Percentiles rank a stretch among this genome's conserved stretches.
Conservation (phyloP, 2,797 vertebrate genomes). For the Dipus sagitta region DNA sequence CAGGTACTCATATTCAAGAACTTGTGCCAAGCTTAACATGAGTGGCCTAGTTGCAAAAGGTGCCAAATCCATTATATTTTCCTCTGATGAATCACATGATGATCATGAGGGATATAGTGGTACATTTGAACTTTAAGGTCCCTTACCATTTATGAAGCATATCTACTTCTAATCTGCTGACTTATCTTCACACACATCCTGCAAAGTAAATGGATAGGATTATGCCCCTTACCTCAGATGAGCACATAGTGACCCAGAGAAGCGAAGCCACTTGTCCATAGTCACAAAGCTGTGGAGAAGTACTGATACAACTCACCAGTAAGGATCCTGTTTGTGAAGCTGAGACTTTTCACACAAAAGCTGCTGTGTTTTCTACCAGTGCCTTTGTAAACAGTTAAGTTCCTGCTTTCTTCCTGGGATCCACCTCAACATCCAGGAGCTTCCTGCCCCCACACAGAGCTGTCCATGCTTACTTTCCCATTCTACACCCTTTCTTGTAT, state of each 20-base stretch:
- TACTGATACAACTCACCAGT: not conserved
- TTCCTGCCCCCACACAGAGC: not conserved
- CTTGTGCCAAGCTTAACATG: not conserved
- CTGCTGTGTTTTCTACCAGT: not conserved
- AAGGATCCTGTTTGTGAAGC: not conserved
- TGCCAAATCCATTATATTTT: not conserved
- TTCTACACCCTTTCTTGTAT: not conserved
- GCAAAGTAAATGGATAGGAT: not conserved
- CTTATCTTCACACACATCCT: not conserved
- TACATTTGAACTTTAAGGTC: not conserved
- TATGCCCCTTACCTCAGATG: not conserved
- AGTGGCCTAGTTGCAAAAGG: not conserved
- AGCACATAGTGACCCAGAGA: not conserved
- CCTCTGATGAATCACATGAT: slow-evolving; percentile 8
- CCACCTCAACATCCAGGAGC: not conserved
- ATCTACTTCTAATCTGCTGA: not conserved
- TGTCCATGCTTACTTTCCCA: not conserved
- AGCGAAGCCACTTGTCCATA: not conserved
- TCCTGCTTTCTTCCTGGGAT: not conserved
- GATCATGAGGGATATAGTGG: not conserved
- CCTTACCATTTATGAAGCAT: not conserved
- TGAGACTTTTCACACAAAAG: not conserved
- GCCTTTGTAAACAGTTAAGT: not conserved
- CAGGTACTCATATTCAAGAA: not conserved
- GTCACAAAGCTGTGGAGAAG: not conserved